Base-by-base conservation (phyloP, 2,888 invertebrate species). In the Lithophane semibrunnea region DNA sequence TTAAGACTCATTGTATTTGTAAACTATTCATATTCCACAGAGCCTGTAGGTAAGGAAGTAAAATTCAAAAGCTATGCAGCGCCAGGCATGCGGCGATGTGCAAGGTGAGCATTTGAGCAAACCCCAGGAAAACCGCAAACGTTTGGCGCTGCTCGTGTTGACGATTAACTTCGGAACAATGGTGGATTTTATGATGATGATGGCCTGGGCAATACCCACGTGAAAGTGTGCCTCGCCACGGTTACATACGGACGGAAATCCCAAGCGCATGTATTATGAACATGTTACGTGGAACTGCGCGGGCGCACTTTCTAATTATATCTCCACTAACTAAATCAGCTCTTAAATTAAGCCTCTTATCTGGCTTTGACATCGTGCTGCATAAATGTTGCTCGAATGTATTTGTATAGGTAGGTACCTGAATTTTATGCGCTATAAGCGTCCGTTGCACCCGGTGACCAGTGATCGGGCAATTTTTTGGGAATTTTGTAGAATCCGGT, bases 141-240 rank as follows among this genome's bases (percentile, higher is more conserved):
- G 24, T 65, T 72, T 73, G 61, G 64, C 79, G n/a, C 75, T 42
- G n/a, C 29, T 73, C 3, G 49, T 64, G 52, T 65, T 76, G 70
- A 49, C 66, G 79, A 75, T 52, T 52, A 84, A 86, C 86, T 86
- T 72, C 24, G 29, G 79, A 84, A 90, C 88, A 90, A 90, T 89
- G 86, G 63, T 77, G 71, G 79, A 68, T 77, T 66, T 78, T 82
- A 66, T 86, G 86, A 86, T 87, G 86, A 79, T 79, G 83, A 80
- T 78, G 86, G 80, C 84, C 78, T 87, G 93, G 95, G 94, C 92
- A 92, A 92, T 91, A 89, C 94, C 94, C 92, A 88, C 90, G 94
- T 92, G 95, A 95, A 95, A 95, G 95, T 92, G 86, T 87, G 90
- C 86, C 86, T 83, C 84, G 87, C 77, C 72, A 86, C 81, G 72